Conservation (phyloP, 2,888 invertebrate species). For the Dryobota labecula region DNA sequence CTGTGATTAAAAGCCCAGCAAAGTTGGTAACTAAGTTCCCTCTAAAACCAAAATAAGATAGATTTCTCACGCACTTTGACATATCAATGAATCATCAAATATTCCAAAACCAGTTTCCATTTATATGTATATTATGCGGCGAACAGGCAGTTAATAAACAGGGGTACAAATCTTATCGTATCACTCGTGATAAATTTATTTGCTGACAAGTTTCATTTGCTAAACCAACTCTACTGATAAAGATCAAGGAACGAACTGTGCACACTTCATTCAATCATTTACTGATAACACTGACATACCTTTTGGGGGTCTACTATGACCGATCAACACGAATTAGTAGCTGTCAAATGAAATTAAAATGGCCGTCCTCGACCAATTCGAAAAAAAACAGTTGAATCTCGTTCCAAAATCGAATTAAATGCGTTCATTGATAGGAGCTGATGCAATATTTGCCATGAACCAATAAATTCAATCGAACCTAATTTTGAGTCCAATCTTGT, state of each 20-base stretch:
- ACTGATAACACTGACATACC: constrained; percentile 61
- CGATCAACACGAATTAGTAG: constrained; percentile 25
- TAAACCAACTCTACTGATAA: constrained; percentile 72
- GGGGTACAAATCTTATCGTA: constrained; percentile 76
- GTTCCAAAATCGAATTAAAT: constrained; percentile 30
- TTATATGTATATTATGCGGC: constrained; percentile 69
- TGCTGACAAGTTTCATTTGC: constrained; percentile 77
- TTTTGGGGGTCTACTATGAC: constrained; percentile 42
- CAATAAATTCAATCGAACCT: constrained; percentile 48
- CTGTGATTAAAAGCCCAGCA: too few species aligned
- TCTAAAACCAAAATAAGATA: constrained; percentile 3
- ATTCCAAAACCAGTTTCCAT: constrained; percentile 67
- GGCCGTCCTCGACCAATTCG: constrained; percentile 27
- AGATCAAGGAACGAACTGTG: constrained; percentile 71
- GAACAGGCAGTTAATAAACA: constrained; percentile 66
- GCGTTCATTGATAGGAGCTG: neutral
- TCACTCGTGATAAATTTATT: constrained; percentile 75
- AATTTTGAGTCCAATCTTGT: constrained; percentile 57
- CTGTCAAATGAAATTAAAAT: constrained; percentile 40
- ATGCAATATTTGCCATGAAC: constrained; percentile 19
- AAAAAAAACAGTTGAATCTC: constrained; percentile 33
- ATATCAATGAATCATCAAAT: constrained; percentile 73
- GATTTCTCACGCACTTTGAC: constrained; percentile 65
- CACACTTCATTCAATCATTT: constrained; percentile 61
- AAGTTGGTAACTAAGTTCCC: too few species aligned